Base-by-base conservation (phyloP, 2,113 vertebrate species). In the Gallinago paraguaiae region DNA sequence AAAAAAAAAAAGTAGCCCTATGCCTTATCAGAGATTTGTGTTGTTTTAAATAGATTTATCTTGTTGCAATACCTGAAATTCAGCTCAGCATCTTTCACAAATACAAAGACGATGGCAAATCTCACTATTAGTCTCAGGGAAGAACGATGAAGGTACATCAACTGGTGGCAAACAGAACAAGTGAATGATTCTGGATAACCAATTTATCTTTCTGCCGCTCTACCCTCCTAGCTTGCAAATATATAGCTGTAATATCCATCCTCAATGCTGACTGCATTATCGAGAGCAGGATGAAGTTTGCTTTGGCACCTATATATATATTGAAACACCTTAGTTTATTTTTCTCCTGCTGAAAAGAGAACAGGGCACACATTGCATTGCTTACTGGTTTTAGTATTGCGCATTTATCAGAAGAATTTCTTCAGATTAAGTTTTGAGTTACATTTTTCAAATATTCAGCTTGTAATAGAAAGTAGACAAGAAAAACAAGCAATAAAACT, bases 161-260 rank as follows among this genome's bases (percentile, higher is more conserved):
- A 28, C 53, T 75, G 51, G 31, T 77, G 77, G 57, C 50, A 90
- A 77, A 57, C n/a, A 76, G 63, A 90, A 84, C 30, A 93, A 77
- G 61, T 74, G 72, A 96, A 75, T 46, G 33, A 84, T 63, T 71
- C 71, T n/a, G 37, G 65, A 57, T 70, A 90, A 71, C 10, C 24
- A 46, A 65, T 96, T 86, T 78, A 78, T 97, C 88, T 82, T 90
- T 90, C 77, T 92, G 75, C 41, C 80, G 76, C 20, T 82, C 78
- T 80, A 3, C 17, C 2, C 63, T 79, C 63, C 78, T 59, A 72
- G 23, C 31, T 24, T 96, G 43, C 25, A 92, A 93, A 92, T 46
- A 67, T 9, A 67, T 10, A 63, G 57, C 14, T 48, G 35, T 85
- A 57, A 27, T 45, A 84, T 57, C 56, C 33, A 75, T 53, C 51